Conservation (phyloP, 2,113 vertebrate genomes). For the Phrynosoma platyrhinos region DNA sequence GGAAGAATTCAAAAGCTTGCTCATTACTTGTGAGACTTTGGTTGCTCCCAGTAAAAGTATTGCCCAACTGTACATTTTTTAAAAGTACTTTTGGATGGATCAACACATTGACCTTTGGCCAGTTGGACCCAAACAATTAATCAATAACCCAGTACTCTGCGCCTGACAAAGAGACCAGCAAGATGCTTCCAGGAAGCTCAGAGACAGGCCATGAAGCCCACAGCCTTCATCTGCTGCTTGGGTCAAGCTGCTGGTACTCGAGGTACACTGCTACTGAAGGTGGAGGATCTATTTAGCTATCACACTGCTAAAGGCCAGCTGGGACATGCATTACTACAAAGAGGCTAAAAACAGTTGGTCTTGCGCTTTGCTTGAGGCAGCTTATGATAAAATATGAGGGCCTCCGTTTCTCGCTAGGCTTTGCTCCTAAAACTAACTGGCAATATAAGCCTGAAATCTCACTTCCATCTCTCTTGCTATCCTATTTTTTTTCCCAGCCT, state of each 20-base stretch:
- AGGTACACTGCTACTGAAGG: not conserved
- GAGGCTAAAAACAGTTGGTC: not conserved
- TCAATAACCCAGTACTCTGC: not conserved
- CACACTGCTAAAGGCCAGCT: not conserved
- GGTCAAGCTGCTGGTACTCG: not conserved
- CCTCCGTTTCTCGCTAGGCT: not conserved
- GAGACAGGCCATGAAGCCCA: not conserved
- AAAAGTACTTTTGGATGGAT: too few species aligned
- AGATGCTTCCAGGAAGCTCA: not conserved
- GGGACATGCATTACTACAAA: not conserved
- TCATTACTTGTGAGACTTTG: not conserved
- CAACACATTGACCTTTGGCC: not conserved
- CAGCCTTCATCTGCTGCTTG: not conserved
- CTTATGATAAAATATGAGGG: not conserved
- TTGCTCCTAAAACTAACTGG: constrained; percentile 22
- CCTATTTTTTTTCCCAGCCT: constrained; percentile 12
- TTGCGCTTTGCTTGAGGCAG: not conserved
- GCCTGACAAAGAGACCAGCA: not conserved
- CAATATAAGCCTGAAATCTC: not conserved
- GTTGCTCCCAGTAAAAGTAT: not conserved
- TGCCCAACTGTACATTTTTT: not conserved
- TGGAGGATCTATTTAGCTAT: not conserved
- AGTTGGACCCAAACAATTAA: not conserved
- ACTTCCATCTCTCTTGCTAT: not conserved
- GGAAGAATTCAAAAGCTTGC: not conserved